Percentiles rank a stretch among this genome's conserved stretches.
Conservation (phyloP, 2,113 vertebrate genomes). For the Cnemophilus loriae region DNA sequence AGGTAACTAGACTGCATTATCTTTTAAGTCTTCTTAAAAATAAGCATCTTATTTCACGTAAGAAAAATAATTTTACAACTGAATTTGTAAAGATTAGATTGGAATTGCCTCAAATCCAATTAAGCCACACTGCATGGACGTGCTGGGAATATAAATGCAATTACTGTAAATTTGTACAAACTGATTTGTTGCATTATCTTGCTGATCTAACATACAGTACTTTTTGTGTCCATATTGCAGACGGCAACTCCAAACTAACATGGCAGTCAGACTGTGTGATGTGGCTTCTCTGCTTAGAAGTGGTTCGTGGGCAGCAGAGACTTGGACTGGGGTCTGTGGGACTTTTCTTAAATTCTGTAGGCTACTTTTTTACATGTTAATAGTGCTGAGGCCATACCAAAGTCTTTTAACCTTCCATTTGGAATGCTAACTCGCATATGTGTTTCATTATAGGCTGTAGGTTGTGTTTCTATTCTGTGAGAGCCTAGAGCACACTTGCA, state of each 20-base stretch:
- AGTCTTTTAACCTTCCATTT: constrained; percentile 70
- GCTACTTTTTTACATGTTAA: constrained; percentile 73
- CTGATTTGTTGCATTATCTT: constrained; percentile 85
- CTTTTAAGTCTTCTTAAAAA: constrained; percentile 61
- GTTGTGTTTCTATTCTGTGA: constrained; percentile 46
- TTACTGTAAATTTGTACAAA: constrained; percentile 83
- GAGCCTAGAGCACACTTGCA: constrained; percentile 43
- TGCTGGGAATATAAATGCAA: constrained; percentile 77
- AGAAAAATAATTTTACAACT: constrained; percentile 48
- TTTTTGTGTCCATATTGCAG: constrained; percentile 99
- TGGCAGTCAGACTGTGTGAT: constrained; percentile 99
- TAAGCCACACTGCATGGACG: constrained; percentile 82
- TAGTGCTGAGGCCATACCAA: constrained; percentile 90
- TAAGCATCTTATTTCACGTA: constrained; percentile 33
- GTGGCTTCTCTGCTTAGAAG: constrained; percentile 99
- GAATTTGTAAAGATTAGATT: constrained; percentile 78
- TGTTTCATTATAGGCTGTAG: background rate
- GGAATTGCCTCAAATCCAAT: constrained; percentile 80
- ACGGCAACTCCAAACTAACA: constrained; percentile 98
- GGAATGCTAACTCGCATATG: background rate
- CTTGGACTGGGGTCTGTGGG: constrained; percentile 99
- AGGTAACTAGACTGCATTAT: constrained; percentile 24
- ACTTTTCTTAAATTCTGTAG: constrained; percentile 83
- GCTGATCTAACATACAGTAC: constrained; percentile 90
- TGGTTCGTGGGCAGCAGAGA: constrained; percentile 99